phyloP scores from a whole-genome alignment of 1,140 invertebrate genomes.

The Drosophila repletoides region DNA sequence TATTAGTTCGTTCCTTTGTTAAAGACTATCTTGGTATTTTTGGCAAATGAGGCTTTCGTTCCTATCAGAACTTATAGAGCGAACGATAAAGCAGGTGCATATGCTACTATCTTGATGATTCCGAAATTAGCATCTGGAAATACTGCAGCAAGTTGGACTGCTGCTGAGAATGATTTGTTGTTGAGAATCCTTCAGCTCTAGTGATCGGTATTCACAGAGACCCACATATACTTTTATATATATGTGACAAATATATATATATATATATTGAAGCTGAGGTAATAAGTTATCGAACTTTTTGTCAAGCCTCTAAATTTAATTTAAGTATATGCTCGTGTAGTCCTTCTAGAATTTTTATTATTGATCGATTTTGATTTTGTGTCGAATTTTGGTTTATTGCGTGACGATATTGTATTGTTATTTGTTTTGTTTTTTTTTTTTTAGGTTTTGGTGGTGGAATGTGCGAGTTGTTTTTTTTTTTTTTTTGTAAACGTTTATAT shows the following conservation, averaged over 20 bases:
- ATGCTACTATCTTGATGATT: constrained; percentile 48
- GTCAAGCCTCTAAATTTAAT: constrained; percentile 47
- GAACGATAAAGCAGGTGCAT: constrained; percentile 25
- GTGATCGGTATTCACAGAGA: constrained; percentile 34
- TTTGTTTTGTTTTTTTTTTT: constrained; percentile 36
- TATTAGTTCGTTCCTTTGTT: constrained; percentile 9
- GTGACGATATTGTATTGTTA: constrained; percentile 34
- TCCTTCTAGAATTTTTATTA: constrained; percentile 57
- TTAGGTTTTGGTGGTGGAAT: constrained; percentile 72
- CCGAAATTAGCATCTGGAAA: constrained; percentile 60
- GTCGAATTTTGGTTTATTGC: constrained; percentile 26
- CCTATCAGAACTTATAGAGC: constrained; percentile 14
- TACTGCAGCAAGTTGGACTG: constrained; percentile 29
- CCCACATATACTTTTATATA: constrained; percentile 47
- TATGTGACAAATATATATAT: too few species aligned
- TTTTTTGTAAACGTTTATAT: constrained; percentile 75
- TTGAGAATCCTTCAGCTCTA: constrained; percentile 35
- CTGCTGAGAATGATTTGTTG: constrained; percentile 17
- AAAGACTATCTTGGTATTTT: constrained; percentile 7
- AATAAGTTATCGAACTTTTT: constrained; percentile 14
- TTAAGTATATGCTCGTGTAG: constrained; percentile 35
- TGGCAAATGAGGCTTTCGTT: constrained; percentile 17
- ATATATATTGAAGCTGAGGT: constrained; percentile 13
- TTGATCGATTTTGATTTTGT: constrained; percentile 19
- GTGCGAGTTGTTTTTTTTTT: constrained; percentile 64